phyloP scores from a whole-genome alignment of 2,797 vertebrate species.

The Cyclura pinguis region DNA sequence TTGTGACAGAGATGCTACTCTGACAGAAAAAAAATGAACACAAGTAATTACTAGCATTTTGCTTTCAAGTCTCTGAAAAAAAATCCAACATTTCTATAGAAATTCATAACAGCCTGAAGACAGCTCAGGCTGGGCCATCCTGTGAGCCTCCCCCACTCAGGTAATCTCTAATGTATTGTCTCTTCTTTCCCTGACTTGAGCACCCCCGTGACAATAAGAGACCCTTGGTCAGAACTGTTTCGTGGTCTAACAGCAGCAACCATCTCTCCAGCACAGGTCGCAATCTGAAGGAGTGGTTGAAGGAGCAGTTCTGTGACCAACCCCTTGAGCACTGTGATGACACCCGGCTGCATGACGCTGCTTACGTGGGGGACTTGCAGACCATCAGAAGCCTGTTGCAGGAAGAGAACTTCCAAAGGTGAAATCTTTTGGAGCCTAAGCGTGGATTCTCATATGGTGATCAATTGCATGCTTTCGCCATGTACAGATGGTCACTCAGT shows the following conservation, averaged over 20 bases:
- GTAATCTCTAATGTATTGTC: background rate
- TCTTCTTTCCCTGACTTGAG: background rate
- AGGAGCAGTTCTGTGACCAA: slow-evolving; percentile 94
- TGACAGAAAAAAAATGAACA: background rate
- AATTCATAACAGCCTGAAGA: background rate
- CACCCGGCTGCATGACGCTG: slow-evolving; percentile 91
- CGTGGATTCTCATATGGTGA: too few relatives aligned
- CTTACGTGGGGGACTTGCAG: slow-evolving; percentile 92
- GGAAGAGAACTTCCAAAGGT: slow-evolving; percentile 90
- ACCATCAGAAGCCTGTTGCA: slow-evolving; percentile 88
- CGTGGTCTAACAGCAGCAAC: background rate
- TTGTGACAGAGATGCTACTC: background rate
- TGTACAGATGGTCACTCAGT: background rate
- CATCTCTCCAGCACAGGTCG: slow-evolving; percentile 82
- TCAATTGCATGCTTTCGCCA: background rate
- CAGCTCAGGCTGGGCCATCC: background rate
- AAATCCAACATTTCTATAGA: background rate
- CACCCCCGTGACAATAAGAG: background rate
- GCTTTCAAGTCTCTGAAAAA: background rate
- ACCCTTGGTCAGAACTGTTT: background rate
- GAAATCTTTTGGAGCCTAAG: slow-evolving; percentile 23
- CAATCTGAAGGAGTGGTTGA: slow-evolving; percentile 94
- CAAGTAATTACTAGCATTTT: background rate
- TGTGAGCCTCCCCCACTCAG: background rate
- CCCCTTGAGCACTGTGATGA: slow-evolving; percentile 90